These are phyloP conservation scores for Ceratotherium simum DNA, from an alignment of 2,113 vertebrate genomes.

Conservation along the genomic window DNA sequence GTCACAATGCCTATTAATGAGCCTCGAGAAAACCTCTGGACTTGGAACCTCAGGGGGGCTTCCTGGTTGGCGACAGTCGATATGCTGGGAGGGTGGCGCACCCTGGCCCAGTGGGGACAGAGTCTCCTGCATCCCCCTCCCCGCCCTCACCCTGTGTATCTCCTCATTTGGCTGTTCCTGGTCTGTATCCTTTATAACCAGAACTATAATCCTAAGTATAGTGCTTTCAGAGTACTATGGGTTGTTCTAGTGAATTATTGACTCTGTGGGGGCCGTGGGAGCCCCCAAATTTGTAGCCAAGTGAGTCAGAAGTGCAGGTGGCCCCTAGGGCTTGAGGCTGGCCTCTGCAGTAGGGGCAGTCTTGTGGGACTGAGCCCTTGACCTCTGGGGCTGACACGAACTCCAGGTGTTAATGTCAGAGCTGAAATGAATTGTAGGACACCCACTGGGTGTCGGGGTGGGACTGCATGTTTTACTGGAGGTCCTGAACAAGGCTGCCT, in stretches of 20 bases:
- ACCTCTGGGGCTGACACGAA: neutral
- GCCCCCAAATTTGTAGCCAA: neutral
- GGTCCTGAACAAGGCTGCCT: no score
- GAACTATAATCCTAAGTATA: neutral
- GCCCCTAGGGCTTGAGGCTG: neutral
- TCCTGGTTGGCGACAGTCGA: neutral
- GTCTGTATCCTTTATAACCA: neutral
- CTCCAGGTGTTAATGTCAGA: no score
- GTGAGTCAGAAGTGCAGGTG: neutral
- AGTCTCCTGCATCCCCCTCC: no score
- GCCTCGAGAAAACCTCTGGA: neutral
- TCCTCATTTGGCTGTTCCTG: neutral
- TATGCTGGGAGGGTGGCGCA: neutral
- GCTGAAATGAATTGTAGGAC: neutral
- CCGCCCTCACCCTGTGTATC: neutral
- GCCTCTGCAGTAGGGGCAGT: neutral
- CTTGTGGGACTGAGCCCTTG: neutral
- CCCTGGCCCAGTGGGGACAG: neutral
- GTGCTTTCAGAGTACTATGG: neutral
- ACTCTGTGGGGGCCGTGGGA: neutral
- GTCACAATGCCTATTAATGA: neutral
- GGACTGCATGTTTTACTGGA: neutral
- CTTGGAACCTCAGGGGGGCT: neutral
- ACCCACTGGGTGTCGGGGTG: no score
- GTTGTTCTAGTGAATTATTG: neutral